These are phyloP conservation scores for Marcusenius ussheri DNA, from an alignment of 2,113 vertebrate genomes.

Conservation along the genomic window DNA sequence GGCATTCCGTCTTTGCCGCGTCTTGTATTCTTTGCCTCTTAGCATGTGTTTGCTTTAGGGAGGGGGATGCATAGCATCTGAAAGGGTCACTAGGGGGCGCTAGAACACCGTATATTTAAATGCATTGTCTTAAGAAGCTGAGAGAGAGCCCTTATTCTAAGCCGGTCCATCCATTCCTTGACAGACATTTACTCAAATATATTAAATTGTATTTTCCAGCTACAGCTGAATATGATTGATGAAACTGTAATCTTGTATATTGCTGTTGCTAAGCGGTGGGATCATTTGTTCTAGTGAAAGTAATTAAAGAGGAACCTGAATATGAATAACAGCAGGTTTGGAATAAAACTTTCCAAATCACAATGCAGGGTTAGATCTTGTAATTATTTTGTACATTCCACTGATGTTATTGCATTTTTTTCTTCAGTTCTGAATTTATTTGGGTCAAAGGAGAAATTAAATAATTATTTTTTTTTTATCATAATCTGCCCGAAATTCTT, in stretches of 20 bases:
- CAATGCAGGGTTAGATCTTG: background rate
- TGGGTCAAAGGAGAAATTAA: background rate
- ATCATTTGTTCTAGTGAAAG: background rate
- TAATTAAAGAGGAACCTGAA: background rate
- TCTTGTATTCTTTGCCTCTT: background rate
- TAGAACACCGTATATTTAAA: background rate
- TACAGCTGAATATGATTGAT: background rate
- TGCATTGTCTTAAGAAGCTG: background rate
- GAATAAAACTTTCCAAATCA: background rate
- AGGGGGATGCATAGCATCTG: background rate
- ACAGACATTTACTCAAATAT: background rate
- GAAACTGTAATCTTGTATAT: background rate
- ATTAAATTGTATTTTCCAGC: background rate
- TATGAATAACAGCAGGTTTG: background rate
- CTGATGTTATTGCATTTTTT: background rate
- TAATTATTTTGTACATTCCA: background rate
- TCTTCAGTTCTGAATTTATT: background rate
- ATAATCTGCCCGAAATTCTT: background rate
- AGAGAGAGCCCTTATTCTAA: background rate
- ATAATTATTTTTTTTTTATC: background rate
- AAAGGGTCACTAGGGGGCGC: background rate
- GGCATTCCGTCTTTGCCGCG: background rate
- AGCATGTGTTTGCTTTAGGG: background rate
- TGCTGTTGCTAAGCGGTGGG: background rate
- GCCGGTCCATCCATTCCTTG: background rate